A percentile compares a stretch with the other conserved stretches of the same genome.
phyloP scores from a whole-genome alignment of 2,113 vertebrate genomes.

The Cryptomyrus ogoouensis region DNA sequence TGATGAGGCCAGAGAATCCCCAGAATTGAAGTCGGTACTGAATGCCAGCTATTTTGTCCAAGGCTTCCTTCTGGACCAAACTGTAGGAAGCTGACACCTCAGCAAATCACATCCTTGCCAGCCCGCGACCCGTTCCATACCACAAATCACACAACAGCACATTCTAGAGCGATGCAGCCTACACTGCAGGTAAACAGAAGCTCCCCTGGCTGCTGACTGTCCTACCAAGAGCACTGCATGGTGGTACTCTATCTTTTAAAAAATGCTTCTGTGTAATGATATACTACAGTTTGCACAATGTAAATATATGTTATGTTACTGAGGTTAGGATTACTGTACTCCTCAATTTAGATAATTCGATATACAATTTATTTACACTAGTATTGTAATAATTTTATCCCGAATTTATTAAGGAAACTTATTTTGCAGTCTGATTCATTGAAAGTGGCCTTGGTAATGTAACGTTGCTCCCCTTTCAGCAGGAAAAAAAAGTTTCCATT shows the following conservation, averaged over 20 bases:
- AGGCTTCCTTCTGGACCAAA: background rate
- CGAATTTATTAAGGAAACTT: background rate
- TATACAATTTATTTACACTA: background rate
- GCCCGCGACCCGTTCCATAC: background rate
- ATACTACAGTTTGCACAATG: background rate
- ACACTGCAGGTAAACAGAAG: background rate
- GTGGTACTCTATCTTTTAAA: background rate
- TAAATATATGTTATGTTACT: background rate
- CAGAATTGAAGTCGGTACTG: background rate
- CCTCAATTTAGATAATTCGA: background rate
- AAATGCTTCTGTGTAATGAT: background rate
- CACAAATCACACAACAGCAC: background rate
- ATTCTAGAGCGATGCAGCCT: background rate
- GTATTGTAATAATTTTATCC: background rate
- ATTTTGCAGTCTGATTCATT: slow-evolving; percentile 10
- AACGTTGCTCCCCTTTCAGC: background rate
- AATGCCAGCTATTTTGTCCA: background rate
- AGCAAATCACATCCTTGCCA: background rate
- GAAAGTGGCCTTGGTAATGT: background rate
- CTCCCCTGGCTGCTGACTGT: background rate
- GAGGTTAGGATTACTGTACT: background rate
- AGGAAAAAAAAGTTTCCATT: background rate
- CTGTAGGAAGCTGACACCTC: background rate
- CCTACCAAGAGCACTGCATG: background rate
- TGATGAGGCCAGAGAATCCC: background rate